These are phyloP conservation scores for Archocentrus centrarchus DNA, from an alignment of 2,113 vertebrate genomes.

Conservation along the genomic window DNA sequence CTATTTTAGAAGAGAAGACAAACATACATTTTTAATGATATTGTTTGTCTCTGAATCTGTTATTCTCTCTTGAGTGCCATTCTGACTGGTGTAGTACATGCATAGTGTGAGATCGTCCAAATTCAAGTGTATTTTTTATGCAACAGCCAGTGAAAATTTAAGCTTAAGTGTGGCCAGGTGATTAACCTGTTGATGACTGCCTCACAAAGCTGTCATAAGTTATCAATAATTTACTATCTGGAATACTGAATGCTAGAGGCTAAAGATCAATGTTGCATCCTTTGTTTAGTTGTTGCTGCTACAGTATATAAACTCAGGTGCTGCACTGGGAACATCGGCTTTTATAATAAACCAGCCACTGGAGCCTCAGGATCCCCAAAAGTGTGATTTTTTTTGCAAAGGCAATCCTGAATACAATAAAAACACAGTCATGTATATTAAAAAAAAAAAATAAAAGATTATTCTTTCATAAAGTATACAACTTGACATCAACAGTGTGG, in stretches of 20 bases:
- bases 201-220: conserved; percentile 32
- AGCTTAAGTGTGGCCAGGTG: not conserved
- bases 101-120: conserved; percentile 47
- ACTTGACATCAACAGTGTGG: not conserved
- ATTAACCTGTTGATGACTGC: conserved; percentile 56
- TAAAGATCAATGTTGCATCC: conserved; percentile 38
- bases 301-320: conserved; percentile 50
- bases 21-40: conserved; percentile 82
- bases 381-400: not conserved
- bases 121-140: conserved; percentile 49
- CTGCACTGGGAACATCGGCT: conserved; percentile 20
- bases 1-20: conserved; percentile 73
- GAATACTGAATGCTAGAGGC: conserved; percentile 30
- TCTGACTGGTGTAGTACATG: not conserved
- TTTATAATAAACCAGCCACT: conserved; percentile 32
- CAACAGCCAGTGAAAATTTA: conserved; percentile 42
- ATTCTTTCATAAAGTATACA: not conserved
- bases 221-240: conserved; percentile 55
- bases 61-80: conserved; percentile 38
- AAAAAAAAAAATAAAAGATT: conserved; percentile 5
- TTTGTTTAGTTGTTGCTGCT: conserved; percentile 47
- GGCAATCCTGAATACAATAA: conserved; percentile 16
- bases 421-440: not conserved
- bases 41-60: conserved; percentile 68
- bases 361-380: conserved; percentile 7